Conservation (phyloP, 2,797 vertebrate species). For the Cyclopterus lumpus region DNA sequence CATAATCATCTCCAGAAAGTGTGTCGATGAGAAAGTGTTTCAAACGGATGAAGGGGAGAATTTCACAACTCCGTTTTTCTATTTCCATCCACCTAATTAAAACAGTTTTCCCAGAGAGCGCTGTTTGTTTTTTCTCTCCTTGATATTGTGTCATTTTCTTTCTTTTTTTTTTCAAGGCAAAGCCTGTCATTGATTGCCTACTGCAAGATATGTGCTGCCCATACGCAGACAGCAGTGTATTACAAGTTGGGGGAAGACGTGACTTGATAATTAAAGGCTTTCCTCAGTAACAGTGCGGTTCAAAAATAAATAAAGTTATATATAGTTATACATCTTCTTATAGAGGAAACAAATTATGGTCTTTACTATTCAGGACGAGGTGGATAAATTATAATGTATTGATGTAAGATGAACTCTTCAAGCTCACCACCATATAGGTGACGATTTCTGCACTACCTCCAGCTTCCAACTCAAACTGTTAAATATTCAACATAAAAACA, state of each 20-base stretch:
- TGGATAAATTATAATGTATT: background rate
- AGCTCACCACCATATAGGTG: background rate
- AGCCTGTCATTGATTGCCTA: conserved; percentile 28
- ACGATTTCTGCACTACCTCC: background rate
- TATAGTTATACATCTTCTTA: background rate
- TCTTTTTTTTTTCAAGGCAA: conserved; percentile 28
- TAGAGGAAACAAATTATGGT: background rate
- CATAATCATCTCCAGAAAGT: conserved; percentile 25
- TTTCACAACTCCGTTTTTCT: conserved; percentile 17
- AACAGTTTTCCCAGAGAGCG: background rate
- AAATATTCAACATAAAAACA: conserved; percentile 2
- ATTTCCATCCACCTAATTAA: conserved; percentile 43
- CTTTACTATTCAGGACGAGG: background rate
- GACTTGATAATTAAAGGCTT: conserved; percentile 37
- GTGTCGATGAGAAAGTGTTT: background rate
- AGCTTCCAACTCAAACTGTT: background rate
- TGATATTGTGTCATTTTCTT: conserved; percentile 13
- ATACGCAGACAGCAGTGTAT: conserved; percentile 20
- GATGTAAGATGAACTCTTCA: background rate
- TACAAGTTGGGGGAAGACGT: conserved; percentile 18
- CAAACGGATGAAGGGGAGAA: background rate
- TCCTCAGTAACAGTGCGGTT: background rate
- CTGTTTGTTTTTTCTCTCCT: conserved; percentile 23
- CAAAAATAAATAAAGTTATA: background rate
- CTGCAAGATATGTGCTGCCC: conserved; percentile 11